Base-by-base conservation (phyloP, 2,113 vertebrate genomes). In the Dendrocopos noguchii region DNA sequence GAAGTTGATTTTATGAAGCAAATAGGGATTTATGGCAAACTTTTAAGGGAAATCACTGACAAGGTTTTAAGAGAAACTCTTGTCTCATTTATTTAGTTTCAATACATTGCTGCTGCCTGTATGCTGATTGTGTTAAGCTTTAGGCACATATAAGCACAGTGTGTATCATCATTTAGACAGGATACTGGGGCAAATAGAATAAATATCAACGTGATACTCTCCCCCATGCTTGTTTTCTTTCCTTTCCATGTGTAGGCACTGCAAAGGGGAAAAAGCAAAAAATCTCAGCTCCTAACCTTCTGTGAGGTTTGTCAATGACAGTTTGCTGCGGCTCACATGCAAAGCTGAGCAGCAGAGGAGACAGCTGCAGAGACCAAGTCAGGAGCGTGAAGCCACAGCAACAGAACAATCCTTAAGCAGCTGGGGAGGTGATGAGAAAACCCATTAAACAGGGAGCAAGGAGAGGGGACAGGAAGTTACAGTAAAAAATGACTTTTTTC, bases 361-460 rank as follows among this genome's bases (percentile, higher is more conserved):
- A 57, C 63, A 88, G 94, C 83, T 88, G 75, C 83, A 87, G 90
- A 94, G 80, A 90, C 36, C 52, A 84, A 87, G 73, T 77, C n/a
- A 84, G 71, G 75, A 91, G 63, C 27, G 80, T 18, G 55, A 91
- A 84, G 67, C 29, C 76, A 84, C 46, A 52, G 70, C 44, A 77
- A 80, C 31, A 33, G 57, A 91, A 60, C 25, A 66, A 67, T 71
- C 80, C 68, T 86, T 66, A 27, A 94, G 70, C 72, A 93, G 71
- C 46, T 90, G 29, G 25, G 36, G 61, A 63, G 34, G 20, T 89
- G 71, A 80, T 61, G 28, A 89, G 17, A 33, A 74, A 93, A 80
- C 19, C 47, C 88, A 61, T 65, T 90, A 80, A 76, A 87, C 10
- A 78, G 20, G 42, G 14, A 87, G 25, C 11, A 76, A 71, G 31